Evolutionary conservation across 2,797 vertebrate species (phyloP), one percentile per base, ranked within the genome.

Genomic region (Heteromormyrus szaboi): DNA sequence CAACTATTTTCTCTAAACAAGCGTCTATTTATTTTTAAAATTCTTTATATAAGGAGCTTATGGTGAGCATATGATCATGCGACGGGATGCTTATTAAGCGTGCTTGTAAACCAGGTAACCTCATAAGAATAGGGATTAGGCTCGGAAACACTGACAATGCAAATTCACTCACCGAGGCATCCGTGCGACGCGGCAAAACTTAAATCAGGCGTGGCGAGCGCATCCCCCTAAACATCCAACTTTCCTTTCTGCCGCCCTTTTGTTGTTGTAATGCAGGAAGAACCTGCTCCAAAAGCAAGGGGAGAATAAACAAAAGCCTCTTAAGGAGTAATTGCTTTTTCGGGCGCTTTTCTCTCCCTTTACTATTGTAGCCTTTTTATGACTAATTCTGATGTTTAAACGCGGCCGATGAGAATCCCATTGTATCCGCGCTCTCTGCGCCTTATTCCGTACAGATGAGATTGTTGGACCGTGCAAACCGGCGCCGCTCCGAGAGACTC

Each of bases 21-120:
- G 89, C 90, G 54, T 90, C 37, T 88, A 85, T 92, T 92, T 90
- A 90, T 93, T 85, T 50, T 91, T 92, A 92, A 92, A 41, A 91
- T 92, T 92, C 89, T 88, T 89, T 88, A 92, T 90, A 91, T 92
- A 93, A 93, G 91, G 83, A 93, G 92, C 92, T 94, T 93, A 93
- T 91, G 84, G 89, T 90, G 90, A 89, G 92, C 91, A 91, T 92
- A 90, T 90, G 90, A 93, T 90, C 90, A 90, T 90, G 90, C 89
- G 88, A 90, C 91, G 85, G 89, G 83, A 92, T 50, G 91, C 91
- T 91, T 94, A 92, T 92, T 93, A 93, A 93, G 93, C 89, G 91
- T 91, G 91, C 92, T 93, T 93, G 93, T 93, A 94, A 92, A 92
- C 91, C 92, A 93, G 92, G 92, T 93, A 93, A 92, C 92, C 92